Base-by-base conservation (phyloP, 2,888 invertebrate species). In the Agrotis clavis region DNA sequence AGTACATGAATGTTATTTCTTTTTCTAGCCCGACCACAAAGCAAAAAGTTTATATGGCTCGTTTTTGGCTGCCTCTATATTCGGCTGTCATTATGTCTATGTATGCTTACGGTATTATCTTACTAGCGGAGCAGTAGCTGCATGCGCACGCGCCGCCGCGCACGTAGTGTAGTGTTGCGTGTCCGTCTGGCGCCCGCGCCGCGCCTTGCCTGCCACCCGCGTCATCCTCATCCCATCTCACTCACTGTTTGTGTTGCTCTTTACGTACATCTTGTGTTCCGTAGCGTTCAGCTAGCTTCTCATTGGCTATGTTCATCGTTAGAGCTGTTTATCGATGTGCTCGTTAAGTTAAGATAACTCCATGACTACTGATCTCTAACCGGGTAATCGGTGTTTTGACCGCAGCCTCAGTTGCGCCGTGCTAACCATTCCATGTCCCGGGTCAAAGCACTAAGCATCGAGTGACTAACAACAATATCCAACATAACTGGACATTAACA, bases 31-130 rank as follows among this genome's bases (percentile, higher is more conserved):
- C 95, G 92, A 93, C 93, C 94, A 92, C 96, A 95, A 94, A 92
- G 94, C 96, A 95, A 95, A 95, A 92, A 94, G 94, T 95, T 94
- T 92, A 94, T 94, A 94, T 95, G 95, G 96, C 96, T 96, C 95
- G 95, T 96, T 93, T 95, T 76, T 79, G 79, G 79, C 75, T 76
- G 75, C 74, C 79, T 79, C 65, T 76, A 93, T 95, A 91, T 95
- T 89, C 95, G 95, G 95, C 95, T 96, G 95, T 96, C 94, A 89
- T 95, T 95, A 91, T 95, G 94, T 96, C 95, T 95, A 94, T 96
- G 96, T 96, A 96, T 95, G 96, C 96, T 96, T 95, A 92, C 92
- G 93, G 92, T 95, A 93, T 89, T 93, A 78, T 92, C 87, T 93
- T 91, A 91, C 82, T 92, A 91, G 87, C 85, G 88, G 79, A 78